Conservation (phyloP, 2,113 vertebrate species). For the Theristicus caerulescens region DNA sequence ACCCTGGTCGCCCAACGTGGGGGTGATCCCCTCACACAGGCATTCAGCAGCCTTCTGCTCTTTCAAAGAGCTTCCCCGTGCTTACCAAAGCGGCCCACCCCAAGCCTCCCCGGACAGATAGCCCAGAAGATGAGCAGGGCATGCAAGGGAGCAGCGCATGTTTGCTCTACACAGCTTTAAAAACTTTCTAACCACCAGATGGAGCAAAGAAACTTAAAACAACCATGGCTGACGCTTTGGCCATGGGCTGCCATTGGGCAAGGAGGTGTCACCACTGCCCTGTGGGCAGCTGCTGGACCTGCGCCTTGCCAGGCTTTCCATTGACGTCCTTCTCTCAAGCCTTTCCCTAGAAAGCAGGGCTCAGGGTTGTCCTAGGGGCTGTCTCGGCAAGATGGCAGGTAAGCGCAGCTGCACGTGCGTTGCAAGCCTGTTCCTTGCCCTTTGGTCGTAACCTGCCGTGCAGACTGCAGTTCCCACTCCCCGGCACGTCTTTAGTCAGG, state of each 20-base stretch:
- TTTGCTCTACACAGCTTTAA: not conserved
- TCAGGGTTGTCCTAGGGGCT: not conserved
- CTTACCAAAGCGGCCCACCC: no score
- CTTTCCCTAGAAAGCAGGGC: not conserved
- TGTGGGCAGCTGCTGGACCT: not conserved
- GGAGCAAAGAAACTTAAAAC: conserved; percentile 25
- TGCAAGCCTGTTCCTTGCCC: not conserved
- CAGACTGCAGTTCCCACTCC: not conserved
- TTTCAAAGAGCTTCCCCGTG: rapidly evolving
- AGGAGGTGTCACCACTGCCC: not conserved
- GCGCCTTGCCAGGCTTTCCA: not conserved
- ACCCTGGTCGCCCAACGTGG: rapidly evolving
- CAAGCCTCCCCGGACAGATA: rapidly evolving
- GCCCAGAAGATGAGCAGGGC: not conserved
- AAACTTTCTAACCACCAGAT: conserved; percentile 22
- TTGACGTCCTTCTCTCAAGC: not conserved
- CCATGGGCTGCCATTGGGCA: not conserved
- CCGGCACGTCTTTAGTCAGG: not conserved
- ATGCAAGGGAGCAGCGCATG: rapidly evolving
- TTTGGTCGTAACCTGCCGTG: rapidly evolving
- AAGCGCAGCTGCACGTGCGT: rapidly evolving
- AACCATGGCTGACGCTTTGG: not conserved
- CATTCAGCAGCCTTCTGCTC: not conserved
- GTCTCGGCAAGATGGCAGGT: not conserved
- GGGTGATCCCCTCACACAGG: not conserved